Base-by-base conservation (phyloP, 2,888 invertebrate genomes). In the Caenorhabditis doughertyi region DNA sequence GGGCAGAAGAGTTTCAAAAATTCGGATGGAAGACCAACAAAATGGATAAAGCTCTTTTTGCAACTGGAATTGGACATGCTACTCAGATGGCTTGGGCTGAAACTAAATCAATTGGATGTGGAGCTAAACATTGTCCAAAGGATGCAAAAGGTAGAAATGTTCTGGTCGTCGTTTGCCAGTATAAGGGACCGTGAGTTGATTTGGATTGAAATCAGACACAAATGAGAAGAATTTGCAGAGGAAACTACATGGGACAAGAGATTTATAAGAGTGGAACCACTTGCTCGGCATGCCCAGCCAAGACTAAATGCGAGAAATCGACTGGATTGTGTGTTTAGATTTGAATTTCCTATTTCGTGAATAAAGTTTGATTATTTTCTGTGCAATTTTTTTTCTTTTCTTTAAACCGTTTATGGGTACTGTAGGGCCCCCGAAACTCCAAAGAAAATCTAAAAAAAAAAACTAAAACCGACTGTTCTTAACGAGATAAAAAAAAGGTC, bases 71-170 rank as follows among this genome's bases (percentile, higher is more conserved):
- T 2, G 84, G 68, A 4, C 77, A 81, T 49, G 81, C 84, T 21
- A 77, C 81, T 11, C 81, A 84, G 72, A 72, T 80, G 74, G 83
- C 73, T 3, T 83, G 83, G 83, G 60, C 60, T 29, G 44, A 18
- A 4, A 72, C 77, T 32, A 32, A 32, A 32, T 32, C 32, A 32
- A 32, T 84, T 23, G 80, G 84, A 11, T 84, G 84, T 65, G 84
- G 84, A 44, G 56, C 76, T 4, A 76, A 72, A 18, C 55, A 49
- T 21, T 84, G 84, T 53, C 55, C 68, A 11, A 39, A 42, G 29
- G 13, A 29, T 16, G 3, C 7, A 25, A 39, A 39, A 4, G n/a
- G 5, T 9, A 44, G 27, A 16, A 55, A 68, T n/a, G 35, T 39
- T 25, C 27, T 42, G 27, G 27, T 42, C 39, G 67, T 68, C 8